These are phyloP conservation scores for Malacoraja senta DNA, from an alignment of 2,797 vertebrate genomes.

Conservation along the genomic window DNA sequence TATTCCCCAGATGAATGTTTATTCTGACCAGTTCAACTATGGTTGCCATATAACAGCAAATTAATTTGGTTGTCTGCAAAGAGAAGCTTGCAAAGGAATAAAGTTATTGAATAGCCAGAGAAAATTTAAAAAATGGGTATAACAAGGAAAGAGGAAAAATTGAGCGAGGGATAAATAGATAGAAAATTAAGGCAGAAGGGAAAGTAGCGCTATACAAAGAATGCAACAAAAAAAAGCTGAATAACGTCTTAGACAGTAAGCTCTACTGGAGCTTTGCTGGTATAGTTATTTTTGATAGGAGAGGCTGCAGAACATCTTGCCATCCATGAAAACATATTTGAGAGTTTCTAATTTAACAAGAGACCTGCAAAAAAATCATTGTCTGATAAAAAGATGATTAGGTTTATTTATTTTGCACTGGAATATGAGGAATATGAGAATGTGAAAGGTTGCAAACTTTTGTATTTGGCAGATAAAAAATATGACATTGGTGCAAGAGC, in stretches of 20 bases:
- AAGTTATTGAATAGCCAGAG: not conserved
- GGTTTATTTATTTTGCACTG: not conserved
- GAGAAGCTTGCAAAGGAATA: not conserved
- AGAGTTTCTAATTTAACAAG: not conserved
- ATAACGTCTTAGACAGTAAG: not conserved
- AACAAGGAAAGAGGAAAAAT: not conserved
- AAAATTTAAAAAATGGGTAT: not conserved
- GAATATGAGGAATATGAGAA: not conserved
- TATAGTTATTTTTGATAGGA: not conserved
- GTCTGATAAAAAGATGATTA: not conserved
- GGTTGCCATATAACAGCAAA: not conserved
- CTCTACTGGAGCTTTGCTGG: not conserved
- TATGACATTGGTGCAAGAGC: not conserved
- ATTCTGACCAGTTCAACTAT: not conserved
- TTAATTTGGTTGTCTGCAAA: not conserved
- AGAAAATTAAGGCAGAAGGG: not conserved
- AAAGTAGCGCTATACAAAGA: not conserved
- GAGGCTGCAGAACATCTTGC: not conserved
- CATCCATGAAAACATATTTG: not conserved
- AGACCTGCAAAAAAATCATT: not conserved
- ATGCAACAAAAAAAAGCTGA: not conserved
- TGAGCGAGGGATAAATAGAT: not conserved
- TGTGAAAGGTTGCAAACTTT: not conserved
- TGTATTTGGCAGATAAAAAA: not conserved
- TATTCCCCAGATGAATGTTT: not conserved